These are phyloP conservation scores for Ciconia boyciana DNA, from an alignment of 2,113 vertebrate species.

Conservation along the genomic window DNA sequence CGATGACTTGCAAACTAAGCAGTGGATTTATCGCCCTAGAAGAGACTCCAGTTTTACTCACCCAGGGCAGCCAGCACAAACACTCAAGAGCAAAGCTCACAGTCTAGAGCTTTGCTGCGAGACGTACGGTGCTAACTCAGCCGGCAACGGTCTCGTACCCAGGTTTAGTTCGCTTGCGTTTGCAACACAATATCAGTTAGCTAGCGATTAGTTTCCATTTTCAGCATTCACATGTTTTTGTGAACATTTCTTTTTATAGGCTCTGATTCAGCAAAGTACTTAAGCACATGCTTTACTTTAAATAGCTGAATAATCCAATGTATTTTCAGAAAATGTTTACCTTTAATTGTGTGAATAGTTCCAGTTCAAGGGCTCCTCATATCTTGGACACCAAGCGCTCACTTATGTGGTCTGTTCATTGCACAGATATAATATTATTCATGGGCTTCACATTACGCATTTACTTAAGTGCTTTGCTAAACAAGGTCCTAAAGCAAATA, in stretches of 20 bases:
- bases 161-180: not conserved
- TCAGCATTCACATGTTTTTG: constrained; percentile 14
- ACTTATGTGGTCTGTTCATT: not conserved
- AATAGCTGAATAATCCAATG: constrained; percentile 47
- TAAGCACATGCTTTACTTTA: constrained; percentile 8
- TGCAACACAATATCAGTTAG: not conserved
- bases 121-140: not conserved
- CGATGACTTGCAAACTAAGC: constrained; percentile 36
- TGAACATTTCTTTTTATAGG: constrained; percentile 39
- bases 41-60: not conserved
- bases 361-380: constrained; percentile 9
- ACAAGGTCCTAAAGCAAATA: constrained; percentile 44
- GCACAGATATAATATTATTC: constrained; percentile 1
- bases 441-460: not conserved
- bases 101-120: not conserved
- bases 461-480: constrained; percentile 29
- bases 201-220: not conserved
- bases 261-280: constrained; percentile 36
- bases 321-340: constrained; percentile 41
- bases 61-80: not conserved
- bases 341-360: constrained; percentile 35
- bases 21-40: constrained; percentile 8
- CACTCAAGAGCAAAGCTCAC: not conserved
- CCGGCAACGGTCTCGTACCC: accelerated
- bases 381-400: not conserved